A percentile compares a stretch with the other conserved stretches of the same genome.
Conservation (phyloP, 2,888 invertebrate genomes). For the Pelosia muscerda region DNA sequence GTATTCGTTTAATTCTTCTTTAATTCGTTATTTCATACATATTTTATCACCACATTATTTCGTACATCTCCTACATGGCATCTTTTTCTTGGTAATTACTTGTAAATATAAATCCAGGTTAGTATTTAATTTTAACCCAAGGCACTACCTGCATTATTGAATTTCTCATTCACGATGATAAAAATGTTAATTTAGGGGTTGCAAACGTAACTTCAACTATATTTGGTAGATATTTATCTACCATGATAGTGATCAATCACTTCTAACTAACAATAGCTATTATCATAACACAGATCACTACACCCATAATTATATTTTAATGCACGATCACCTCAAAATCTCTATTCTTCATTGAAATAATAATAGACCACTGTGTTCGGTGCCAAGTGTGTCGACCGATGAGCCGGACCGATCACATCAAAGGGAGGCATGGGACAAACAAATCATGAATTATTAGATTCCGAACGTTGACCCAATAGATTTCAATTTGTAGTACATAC, state of each 20-base stretch:
- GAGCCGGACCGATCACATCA: conserved; percentile 56
- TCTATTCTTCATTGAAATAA: conserved; percentile 48
- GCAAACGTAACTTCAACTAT: too few species aligned
- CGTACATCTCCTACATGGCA: too few species aligned
- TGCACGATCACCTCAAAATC: conserved; percentile 29
- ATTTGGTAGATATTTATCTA: too few species aligned
- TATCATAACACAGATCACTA: conserved; percentile 6
- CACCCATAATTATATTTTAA: conserved; percentile 18
- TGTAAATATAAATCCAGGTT: neutral
- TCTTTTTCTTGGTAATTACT: too few species aligned
- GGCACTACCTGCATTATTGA: too few species aligned
- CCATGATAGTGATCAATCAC: too few species aligned
- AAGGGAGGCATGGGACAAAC: conserved; percentile 60
- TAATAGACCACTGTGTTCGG: conserved; percentile 27
- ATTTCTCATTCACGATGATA: too few species aligned
- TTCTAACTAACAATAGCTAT: neutral
- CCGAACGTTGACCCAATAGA: conserved; percentile 61
- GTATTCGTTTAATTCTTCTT: too few species aligned
- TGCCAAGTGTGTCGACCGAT: conserved; percentile 74
- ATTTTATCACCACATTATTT: neutral
- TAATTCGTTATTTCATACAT: neutral
- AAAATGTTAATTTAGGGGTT: too few species aligned
- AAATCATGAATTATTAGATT: conserved; percentile 55
- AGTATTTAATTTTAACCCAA: too few species aligned
- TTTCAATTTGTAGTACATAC: conserved; percentile 41